A percentile compares a stretch with the other conserved stretches of the same genome.
Evolutionary conservation across 2,797 vertebrate genomes (phyloP).

Genomic region (Gadopsis marmoratus): DNA sequence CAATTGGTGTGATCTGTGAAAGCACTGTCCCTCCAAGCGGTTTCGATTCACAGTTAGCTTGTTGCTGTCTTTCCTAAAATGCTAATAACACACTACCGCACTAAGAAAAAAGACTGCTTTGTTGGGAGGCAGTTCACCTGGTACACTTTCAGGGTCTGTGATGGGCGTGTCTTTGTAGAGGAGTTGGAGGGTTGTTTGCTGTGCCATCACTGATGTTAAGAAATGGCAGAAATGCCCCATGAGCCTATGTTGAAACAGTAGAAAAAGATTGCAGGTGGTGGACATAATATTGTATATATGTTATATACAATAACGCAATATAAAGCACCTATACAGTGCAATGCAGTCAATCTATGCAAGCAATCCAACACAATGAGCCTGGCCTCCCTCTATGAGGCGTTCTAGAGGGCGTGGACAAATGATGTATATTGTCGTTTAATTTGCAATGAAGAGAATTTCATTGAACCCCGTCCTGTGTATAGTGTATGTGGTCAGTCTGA

Average conservation of each 20-base stretch:
- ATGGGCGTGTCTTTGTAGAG: background rate
- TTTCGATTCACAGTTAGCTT: background rate
- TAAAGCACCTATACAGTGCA: background rate
- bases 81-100: background rate
- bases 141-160: background rate
- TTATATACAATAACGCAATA: too few relatives aligned
- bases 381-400: background rate
- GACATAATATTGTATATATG: background rate
- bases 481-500: background rate
- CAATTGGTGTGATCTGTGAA: background rate
- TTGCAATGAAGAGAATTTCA: background rate
- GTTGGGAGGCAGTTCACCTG: background rate
- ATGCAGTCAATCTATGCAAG: background rate
- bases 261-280: background rate
- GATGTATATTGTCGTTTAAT: background rate
- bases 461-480: background rate
- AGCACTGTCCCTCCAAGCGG: background rate
- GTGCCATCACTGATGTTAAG: background rate
- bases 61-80: background rate
- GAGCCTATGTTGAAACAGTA: background rate
- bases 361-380: background rate
- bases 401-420: background rate
- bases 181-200: background rate
- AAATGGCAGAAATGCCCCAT: background rate
- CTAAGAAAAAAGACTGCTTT: background rate